phyloP scores from a whole-genome alignment of 2,797 vertebrate species.

The Bradypodion pumilum region DNA sequence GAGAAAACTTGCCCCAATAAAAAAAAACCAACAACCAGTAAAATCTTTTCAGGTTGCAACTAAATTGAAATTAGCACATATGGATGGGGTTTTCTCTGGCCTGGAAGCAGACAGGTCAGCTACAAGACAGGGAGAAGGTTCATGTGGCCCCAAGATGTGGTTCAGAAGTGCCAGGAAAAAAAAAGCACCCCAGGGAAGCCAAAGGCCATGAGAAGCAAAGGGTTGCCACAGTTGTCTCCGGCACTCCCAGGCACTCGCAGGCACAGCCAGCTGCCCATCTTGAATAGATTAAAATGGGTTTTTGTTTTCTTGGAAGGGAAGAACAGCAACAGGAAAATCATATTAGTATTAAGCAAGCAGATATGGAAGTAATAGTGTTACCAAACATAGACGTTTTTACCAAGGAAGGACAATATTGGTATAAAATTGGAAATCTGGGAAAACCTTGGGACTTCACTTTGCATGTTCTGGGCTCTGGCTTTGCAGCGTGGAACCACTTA shows the following conservation, averaged over 20 bases:
- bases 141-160: slow-evolving; percentile 37
- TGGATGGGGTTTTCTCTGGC: slow-evolving; percentile 10
- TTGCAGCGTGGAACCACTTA: too few species aligned
- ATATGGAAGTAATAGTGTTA: neutral
- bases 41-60: neutral
- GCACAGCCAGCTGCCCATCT: slow-evolving; percentile 24
- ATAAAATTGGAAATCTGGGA: neutral
- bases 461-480: neutral
- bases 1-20: neutral
- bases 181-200: slow-evolving; percentile 14
- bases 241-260: slow-evolving; percentile 25
- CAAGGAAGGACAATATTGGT: neutral
- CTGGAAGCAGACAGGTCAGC: slow-evolving; percentile 19
- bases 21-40: neutral
- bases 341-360: neutral
- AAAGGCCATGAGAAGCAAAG: slow-evolving; percentile 31
- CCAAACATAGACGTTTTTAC: neutral
- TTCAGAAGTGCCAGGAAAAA: slow-evolving; percentile 18
- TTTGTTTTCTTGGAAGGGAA: neutral
- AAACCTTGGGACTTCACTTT: neutral
- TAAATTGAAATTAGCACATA: neutral
- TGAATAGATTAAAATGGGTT: slow-evolving; percentile 28
- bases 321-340: neutral
- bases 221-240: neutral
- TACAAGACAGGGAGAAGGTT: neutral